Evolutionary conservation across 2,888 invertebrate species (phyloP), one percentile per base, ranked within the genome.

Genomic region (Hanleya hanleyi): DNA sequence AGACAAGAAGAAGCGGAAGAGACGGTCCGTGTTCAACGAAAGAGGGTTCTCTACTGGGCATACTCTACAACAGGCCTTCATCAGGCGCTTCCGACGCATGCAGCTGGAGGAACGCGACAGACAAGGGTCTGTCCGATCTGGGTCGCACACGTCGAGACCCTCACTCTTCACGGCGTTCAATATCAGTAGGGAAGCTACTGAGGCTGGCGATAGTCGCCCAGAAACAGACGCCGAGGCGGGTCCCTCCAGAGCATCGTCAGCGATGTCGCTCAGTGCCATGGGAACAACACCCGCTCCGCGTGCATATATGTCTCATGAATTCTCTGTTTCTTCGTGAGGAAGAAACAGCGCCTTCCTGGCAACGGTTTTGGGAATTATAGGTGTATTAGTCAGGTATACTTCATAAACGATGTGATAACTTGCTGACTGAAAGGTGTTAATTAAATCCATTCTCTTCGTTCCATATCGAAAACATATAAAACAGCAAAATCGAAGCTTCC

Each of bases 31-130:
- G 9, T 84, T 84, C 69, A 75, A 79, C 62, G 76, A 68, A 26
- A 62, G 75, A 7, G 83, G 83, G 0, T 69, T 77, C 37, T 76
- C 82, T 1, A 83, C 81, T 9, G 83, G 82, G 1, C 68, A 76
- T 15, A 81, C 84, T 1, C 71, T 84, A 32, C 74, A 81, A 41
- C 74, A 73, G 51, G 84, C 83, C 0, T 84, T 84, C 67, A 81
- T 81, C 68, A 78, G 81, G 33, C 70, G 84, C 12, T 84, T 77
- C 74, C 67, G 83, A 32, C 50, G 51, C 18, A 68, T 68, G 51
- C 51, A 64, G 9, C 18, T 37, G 38, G 64, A 64, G 36, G 57
- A 57, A 26, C 57, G 57, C 4, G 57, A 57, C 57, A 18, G 32
- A 29, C 57, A 57, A 57, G 57, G 26, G 12, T 37, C 37, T 29